phyloP scores from a whole-genome alignment of 2,797 vertebrate species.

The Microctenopoma lineatum region DNA sequence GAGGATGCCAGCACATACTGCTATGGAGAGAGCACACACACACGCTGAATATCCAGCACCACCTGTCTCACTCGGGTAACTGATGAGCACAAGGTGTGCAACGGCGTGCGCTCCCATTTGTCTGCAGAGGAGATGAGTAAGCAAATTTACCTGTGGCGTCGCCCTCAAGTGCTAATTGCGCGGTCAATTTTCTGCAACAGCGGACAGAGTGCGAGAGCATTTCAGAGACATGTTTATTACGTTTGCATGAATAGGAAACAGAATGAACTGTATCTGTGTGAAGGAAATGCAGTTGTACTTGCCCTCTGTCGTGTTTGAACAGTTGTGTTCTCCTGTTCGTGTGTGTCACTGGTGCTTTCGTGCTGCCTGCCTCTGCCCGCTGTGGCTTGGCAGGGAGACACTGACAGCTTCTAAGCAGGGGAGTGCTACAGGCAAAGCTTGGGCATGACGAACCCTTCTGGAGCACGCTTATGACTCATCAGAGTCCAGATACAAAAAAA shows the following conservation, averaged over 20 bases:
- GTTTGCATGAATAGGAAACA: conserved; percentile 44
- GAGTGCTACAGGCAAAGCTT: conserved; percentile 57
- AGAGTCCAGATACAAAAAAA: conserved; percentile 20
- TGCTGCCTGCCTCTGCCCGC: conserved; percentile 41
- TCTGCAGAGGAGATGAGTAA: conserved; percentile 70
- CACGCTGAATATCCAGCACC: conserved; percentile 62
- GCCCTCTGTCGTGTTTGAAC: conserved; percentile 4
- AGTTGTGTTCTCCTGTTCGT: conserved; percentile 33
- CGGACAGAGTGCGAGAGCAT: conserved; percentile 21
- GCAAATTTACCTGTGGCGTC: conserved; percentile 59
- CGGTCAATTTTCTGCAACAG: conserved; percentile 57
- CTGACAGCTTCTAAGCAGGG: conserved; percentile 54
- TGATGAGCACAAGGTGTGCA: conserved; percentile 67
- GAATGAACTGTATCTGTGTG: conserved; percentile 16
- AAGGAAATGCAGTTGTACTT: conserved; percentile 9
- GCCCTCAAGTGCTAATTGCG: conserved; percentile 62
- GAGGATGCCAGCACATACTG: conserved; percentile 68
- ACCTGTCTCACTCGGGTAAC: conserved; percentile 71
- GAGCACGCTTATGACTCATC: conserved; percentile 53
- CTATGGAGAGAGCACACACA: conserved; percentile 53
- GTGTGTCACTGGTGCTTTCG: conserved; percentile 33
- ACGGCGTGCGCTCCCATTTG: conserved; percentile 58
- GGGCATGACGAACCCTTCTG: conserved; percentile 62
- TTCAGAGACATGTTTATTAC: conserved; percentile 36
- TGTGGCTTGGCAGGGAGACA: conserved; percentile 62